Evolutionary conservation across 2,113 vertebrate genomes (phyloP).

Genomic region (Triplophysa rosa): DNA sequence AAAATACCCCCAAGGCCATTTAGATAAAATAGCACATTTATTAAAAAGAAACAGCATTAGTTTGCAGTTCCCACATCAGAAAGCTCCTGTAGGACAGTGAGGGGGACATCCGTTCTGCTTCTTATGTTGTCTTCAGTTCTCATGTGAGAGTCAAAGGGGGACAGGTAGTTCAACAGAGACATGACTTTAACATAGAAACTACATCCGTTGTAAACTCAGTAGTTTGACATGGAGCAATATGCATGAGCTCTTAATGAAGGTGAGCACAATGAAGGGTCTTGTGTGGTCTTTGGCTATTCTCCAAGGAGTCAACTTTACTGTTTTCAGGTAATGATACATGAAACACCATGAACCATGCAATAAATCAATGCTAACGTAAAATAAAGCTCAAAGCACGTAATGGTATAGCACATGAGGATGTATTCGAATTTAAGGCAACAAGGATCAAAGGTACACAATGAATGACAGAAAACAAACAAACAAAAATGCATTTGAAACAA

Average conservation of each 20-base stretch:
- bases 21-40: slow-evolving; percentile 82
- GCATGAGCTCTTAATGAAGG: slow-evolving; percentile 22
- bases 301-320: slow-evolving; percentile 27
- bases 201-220: slow-evolving; percentile 25
- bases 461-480: slow-evolving; percentile 45
- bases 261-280: slow-evolving; percentile 45
- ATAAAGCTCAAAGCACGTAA: slow-evolving; percentile 58
- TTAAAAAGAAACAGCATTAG: slow-evolving; percentile 76
- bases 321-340: slow-evolving; percentile 16
- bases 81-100: slow-evolving; percentile 53
- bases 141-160: slow-evolving; percentile 35
- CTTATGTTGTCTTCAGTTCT: slow-evolving; percentile 14
- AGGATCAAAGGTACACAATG: slow-evolving; percentile 55
- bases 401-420: slow-evolving; percentile 72
- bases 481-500: slow-evolving; percentile 57
- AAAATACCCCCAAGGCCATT: slow-evolving; percentile 26
- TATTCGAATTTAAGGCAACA: slow-evolving; percentile 69
- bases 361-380: slow-evolving; percentile 49
- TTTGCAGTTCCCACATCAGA: slow-evolving; percentile 66
- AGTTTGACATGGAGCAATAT: neutral
- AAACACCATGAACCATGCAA: slow-evolving; percentile 23
- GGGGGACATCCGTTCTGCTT: slow-evolving; percentile 47
- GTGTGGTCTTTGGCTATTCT: slow-evolving; percentile 68
- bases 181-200: slow-evolving; percentile 33
- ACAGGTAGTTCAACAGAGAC: slow-evolving; percentile 47